Base-by-base conservation (phyloP, 2,113 vertebrate species). In the Pseudonaja textilis region DNA sequence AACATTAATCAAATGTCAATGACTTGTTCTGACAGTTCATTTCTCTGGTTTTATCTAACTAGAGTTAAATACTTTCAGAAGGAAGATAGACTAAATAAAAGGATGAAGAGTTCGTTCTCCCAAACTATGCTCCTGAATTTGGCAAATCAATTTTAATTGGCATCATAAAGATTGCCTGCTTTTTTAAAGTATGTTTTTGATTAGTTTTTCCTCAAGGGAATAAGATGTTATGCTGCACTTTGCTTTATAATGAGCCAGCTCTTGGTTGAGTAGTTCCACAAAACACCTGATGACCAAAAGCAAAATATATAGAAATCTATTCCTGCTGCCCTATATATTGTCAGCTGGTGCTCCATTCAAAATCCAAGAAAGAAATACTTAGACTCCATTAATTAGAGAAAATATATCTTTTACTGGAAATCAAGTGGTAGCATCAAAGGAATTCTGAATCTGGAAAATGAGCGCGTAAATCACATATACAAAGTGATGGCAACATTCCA, bases 1-100 rank as follows among this genome's bases (percentile, higher is more conserved):
- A 94, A 64, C 94, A 81, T 95, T 97, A 97, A 96, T 96, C 95
- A 97, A 97, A 97, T 96, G 93, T 96, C 95, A 95, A 89, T 96
- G 94, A 94, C 95, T 95, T 26, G 93, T 97, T 93, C 64, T 96
- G 93, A 94, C 95, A 92, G 90, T 96, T 97, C 95, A 96, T 42
- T 97, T 97, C 91, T 97, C 94, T 96, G 94, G 93, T 92, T 95
- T 26, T 94, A 93, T 95, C 94, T 96, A 96, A 96, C 97, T 97
- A 96, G 95, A 95, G 93, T 93, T 96, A 96, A 97, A 94, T 96
- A 91, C 42, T 95, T 93, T 91, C 91, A 94, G 93, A 96, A 94
- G 93, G 96, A 96, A 96, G 94, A 93, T 92, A 93, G 95, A 92
- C 93, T 96, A 97, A 97, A 95, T 96, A 96, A 97, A 95, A 92